Conservation (phyloP, 2,888 invertebrate species). For the Suillia variegata region DNA sequence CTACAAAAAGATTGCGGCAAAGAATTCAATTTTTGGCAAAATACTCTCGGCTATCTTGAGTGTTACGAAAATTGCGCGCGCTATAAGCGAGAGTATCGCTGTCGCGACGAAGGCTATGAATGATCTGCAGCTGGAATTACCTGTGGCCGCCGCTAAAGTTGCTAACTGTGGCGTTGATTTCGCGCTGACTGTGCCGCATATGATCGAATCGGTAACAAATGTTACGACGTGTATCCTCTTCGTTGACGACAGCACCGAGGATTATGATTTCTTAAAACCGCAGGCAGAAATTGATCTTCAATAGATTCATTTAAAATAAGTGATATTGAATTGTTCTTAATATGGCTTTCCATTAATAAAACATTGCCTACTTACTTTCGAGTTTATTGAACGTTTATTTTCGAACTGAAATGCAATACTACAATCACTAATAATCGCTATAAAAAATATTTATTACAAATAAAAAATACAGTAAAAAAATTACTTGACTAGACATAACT, state of each 20-base stretch:
- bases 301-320: conserved; percentile 27
- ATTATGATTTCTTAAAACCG: conserved; percentile 43
- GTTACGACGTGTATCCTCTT: conserved; percentile 42
- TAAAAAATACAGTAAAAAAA: neutral
- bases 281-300: conserved; percentile 45
- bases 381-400: no score
- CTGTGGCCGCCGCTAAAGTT: conserved; percentile 34
- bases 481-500: conserved; percentile 52
- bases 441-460: neutral
- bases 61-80: conserved; percentile 37
- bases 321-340: neutral
- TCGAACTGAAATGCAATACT: no score
- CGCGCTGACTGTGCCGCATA: conserved; percentile 38
- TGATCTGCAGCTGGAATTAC: conserved; percentile 38
- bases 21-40: conserved; percentile 46
- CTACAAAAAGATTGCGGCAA: conserved; percentile 47
- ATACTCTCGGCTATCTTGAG: conserved; percentile 43
- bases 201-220: conserved; percentile 42
- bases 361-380: no score
- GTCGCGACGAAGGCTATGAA: conserved; percentile 40
- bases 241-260: conserved; percentile 32
- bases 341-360: neutral
- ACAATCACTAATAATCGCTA: neutral
- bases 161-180: conserved; percentile 37
- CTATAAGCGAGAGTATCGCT: conserved; percentile 38